Evolutionary conservation across 2,888 invertebrate genomes (phyloP), one percentile per base, ranked within the genome.

Genomic region (Dynastes tityus): DNA sequence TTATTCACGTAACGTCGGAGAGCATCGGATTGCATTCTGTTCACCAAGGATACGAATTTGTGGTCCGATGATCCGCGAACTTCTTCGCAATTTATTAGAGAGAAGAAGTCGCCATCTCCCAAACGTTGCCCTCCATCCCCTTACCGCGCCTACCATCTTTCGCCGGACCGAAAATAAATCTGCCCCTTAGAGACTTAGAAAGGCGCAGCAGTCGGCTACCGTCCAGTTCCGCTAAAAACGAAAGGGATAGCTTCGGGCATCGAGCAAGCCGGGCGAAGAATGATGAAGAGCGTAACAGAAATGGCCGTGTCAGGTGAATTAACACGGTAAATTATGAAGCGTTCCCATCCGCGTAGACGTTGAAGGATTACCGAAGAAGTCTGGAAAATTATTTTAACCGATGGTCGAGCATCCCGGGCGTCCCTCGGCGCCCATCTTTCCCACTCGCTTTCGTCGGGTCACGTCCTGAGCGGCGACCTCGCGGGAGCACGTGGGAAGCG

Each of bases 271-370:
- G 55, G n/a, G 55, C 73, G 74, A 78, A 78, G 78, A 78, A 78
- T 78, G 78, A 78, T 78, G 73, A 78, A 78, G 71, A 63, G 78
- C 61, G 45, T 64, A 16, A 49, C 51, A 83, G 84, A 84, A 81
- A 77, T 82, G 84, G 77, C 65, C 83, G 82, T 85, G 87, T 87
- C 87, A 87, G 87, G 87, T 87, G 87, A 87, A 87, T 87, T 87
- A 87, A 85, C 82, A 84, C 83, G 83, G 85, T 87, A 86, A 87
- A 87, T 87, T 87, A 87, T 87, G 85, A 85, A 85, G 82, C 83
- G 84, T 79, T 82, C 84, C 80, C 83, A 6, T 27, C 58, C 45
- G 55, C 78, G 78, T 71, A 83, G 87, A 87, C 87, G 85, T 84
- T 87, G 87, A 87, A 84, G 84, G 85, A 87, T 87, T 84, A 85